These are phyloP conservation scores for Diaprepes abbreviatus DNA, from an alignment of 2,888 invertebrate species.

Conservation along the genomic window DNA sequence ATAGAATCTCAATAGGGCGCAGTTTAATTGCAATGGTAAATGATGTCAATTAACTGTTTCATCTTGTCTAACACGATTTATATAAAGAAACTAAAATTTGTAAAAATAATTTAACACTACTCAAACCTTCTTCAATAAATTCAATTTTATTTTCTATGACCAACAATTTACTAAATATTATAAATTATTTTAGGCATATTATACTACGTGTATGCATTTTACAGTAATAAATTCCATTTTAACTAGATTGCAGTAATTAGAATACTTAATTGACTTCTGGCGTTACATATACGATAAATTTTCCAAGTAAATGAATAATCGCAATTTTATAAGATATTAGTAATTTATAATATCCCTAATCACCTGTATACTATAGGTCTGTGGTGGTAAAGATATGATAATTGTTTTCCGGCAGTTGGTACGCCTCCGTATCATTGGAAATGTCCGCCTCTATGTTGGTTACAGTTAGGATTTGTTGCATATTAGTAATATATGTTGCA, in stretches of 20 bases:
- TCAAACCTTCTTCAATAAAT: no score
- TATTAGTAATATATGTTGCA: conserved; percentile 2
- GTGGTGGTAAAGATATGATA: conserved; percentile 25
- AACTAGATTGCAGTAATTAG: conserved; percentile 24
- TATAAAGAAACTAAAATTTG: no score
- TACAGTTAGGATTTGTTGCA: conserved; percentile 20
- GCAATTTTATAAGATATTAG: conserved; percentile 25
- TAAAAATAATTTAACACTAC: no score
- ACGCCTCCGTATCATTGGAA: conserved; percentile 37
- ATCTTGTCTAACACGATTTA: no score
- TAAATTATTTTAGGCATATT: no score
- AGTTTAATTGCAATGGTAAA: no score
- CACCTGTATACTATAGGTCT: conserved; percentile 10
- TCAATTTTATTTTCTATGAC: no score
- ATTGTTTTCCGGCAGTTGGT: conserved; percentile 43
- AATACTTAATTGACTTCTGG: conserved; percentile 19
- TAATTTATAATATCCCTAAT: conserved; percentile 21
- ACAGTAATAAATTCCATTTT: conserved; percentile 27
- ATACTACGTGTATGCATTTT: no score
- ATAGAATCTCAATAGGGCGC: no score
- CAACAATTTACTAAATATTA: no score
- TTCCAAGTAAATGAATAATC: conserved; percentile 25
- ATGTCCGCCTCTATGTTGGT: conserved; percentile 36
- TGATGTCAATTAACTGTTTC: no score
- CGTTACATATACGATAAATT: conserved; percentile 2